Percentiles rank a stretch among this genome's conserved stretches.
Evolutionary conservation across 2,113 vertebrate genomes (phyloP).

Genomic region (Chiloscyllium plagiosum): DNA sequence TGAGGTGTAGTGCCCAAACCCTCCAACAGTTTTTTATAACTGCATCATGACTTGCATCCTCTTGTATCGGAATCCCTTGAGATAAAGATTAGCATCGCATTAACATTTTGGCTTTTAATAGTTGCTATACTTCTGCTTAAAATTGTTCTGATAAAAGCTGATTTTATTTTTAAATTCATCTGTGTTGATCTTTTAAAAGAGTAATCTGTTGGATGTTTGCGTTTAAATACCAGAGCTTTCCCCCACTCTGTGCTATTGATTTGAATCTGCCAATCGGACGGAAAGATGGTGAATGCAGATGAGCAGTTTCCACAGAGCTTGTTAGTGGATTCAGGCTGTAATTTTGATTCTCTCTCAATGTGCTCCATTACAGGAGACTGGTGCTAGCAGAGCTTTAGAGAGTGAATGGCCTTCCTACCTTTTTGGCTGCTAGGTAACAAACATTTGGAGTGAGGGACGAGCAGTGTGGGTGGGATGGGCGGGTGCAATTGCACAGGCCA

Average conservation of each 20-base stretch:
- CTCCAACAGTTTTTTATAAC: neutral
- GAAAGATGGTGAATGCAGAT: neutral
- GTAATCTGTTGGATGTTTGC: neutral
- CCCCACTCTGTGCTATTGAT: neutral
- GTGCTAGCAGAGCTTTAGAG: neutral
- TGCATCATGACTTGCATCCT: neutral
- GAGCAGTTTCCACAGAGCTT: neutral
- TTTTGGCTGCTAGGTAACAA: neutral
- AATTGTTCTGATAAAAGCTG: neutral
- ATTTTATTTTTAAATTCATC: neutral
- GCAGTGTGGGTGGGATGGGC: neutral
- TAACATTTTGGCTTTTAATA: neutral
- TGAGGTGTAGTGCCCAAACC: neutral
- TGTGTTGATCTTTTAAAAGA: neutral
- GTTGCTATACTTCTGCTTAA: neutral
- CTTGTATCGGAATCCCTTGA: neutral
- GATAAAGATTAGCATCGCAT: neutral
- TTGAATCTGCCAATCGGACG: neutral
- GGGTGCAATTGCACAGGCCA: neutral
- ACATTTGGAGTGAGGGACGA: neutral
- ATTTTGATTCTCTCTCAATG: neutral
- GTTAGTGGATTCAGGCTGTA: neutral
- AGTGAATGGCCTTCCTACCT: neutral
- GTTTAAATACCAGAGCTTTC: neutral
- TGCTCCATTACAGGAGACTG: neutral